Conservation (phyloP, 2,113 vertebrate genomes). For the Cervus canadensis region DNA sequence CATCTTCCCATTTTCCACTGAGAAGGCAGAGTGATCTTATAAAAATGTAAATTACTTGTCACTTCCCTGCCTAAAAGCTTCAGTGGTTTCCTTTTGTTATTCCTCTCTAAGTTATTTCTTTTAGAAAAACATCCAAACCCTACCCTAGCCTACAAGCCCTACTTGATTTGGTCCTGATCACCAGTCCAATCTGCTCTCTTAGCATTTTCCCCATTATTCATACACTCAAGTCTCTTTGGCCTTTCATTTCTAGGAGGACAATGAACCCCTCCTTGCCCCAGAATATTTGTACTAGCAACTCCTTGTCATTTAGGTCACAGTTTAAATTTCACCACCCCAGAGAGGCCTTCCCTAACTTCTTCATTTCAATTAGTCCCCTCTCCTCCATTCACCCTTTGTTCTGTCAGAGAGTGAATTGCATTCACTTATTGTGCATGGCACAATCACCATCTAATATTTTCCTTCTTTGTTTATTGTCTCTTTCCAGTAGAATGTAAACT, state of each 20-base stretch:
- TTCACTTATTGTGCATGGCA: neutral
- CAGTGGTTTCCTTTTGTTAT: neutral
- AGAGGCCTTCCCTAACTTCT: neutral
- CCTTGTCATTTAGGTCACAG: neutral
- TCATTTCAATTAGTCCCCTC: neutral
- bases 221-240: neutral
- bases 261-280: neutral
- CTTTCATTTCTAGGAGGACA: neutral
- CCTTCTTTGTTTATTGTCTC: neutral
- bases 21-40: neutral
- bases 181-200: neutral
- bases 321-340: neutral
- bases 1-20: neutral
- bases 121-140: conserved; percentile 5
- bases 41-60: neutral
- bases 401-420: neutral
- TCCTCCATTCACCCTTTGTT: neutral
- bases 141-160: neutral
- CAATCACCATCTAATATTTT: neutral
- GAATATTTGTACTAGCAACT: neutral
- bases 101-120: neutral
- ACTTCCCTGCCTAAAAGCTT: neutral
- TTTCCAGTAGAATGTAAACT: neutral
- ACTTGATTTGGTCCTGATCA: neutral
- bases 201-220: neutral